Base-by-base conservation (phyloP, 2,797 vertebrate species). In the Micropoecilia bifurca region DNA sequence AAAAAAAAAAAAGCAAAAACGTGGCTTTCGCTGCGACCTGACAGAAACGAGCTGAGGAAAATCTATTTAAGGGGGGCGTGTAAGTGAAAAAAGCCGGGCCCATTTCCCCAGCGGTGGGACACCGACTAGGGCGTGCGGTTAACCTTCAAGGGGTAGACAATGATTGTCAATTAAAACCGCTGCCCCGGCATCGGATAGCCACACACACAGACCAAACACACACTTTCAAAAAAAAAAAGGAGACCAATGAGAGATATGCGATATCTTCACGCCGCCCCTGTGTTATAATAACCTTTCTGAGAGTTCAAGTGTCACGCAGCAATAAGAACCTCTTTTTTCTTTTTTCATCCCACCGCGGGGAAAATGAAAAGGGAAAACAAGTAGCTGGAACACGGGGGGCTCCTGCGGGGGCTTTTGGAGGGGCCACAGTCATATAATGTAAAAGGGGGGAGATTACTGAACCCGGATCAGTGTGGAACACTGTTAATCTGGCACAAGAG, bases 251-350 rank as follows among this genome's bases (percentile, higher is more conserved):
- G 90, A 95, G 93, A 93, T 92, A 94, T 88, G 90, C 80, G 90
- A 94, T 93, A 95, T 94, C 92, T 90, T 80, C 43, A 86, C 82
- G 63, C 78, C 84, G 4, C 85, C 84, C 74, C 59, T 50, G 69
- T 95, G 95, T 96, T 96, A 96, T 95, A 96, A 95, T 95, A 96
- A 96, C 95, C 95, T 95, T 95, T 95, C 92, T 93, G 88, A 89
- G 94, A 95, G 95, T 96, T 96, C 95, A 96, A 94, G 93, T 95
- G 95, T 96, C 95, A 94, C 93, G 80, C 87, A 88, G 93, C 94
- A 94, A 94, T 94, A 93, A 95, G 93, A 95, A 94, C 93, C 91
- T 88, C 89, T 92, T 41, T 68, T 68, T 39, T 36, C 93, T 33
- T 50, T 48, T 16, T 16, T 1, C 91, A 92, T 95, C 94, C 93